Base-by-base conservation (phyloP, 2,797 vertebrate genomes). In the Diglossa cyanea region DNA sequence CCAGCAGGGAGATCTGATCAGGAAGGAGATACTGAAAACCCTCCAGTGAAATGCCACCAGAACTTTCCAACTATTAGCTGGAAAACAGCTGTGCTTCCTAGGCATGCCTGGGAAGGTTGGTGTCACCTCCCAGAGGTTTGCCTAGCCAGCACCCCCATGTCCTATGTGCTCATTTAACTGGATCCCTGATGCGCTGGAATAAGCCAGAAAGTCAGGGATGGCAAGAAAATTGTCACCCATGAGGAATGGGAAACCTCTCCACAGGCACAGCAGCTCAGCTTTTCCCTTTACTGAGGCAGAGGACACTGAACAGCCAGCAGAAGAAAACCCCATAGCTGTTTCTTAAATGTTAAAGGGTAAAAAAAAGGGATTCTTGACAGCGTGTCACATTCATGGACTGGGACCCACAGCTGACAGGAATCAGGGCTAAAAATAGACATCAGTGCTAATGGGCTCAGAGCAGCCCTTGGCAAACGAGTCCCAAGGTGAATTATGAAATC, bases 401-500 rank as follows among this genome's bases (percentile, higher is more conserved):
- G 77, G 68, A 95, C n/a, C 33, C 72, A 57, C 42, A 92, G 86
- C 77, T 95, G 93, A 86, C 42, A 23, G 72, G 71, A 93, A 89
- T 67, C 75, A 37, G 13, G 16, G 66, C 60, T 93, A 92, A 94
- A 93, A 96, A 93, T 87, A 93, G 61, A 28, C 53, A 70, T 53
- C 3, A 7, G 54, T 4, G 1, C 42, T 55, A 35, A 51, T 1
- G 6, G 68, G 18, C 54, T 80, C 5, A 0, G 60, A 90, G 74
- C 65, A 77, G 50, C 54, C 47, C 80, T 82, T 0, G 0, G 78
- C 13, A 35, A 85, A 70, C 2, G 13, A 94, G 82, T 85, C 91
- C 57, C 84, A 91, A 93, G 93, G 90, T 78, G 93, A 75, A 58
- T 66, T 72, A 54, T 62, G 93, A 93, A 95, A 93, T 82, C 39